Base-by-base conservation (phyloP, 2,888 invertebrate species). In the Phlogophora meticulosa region DNA sequence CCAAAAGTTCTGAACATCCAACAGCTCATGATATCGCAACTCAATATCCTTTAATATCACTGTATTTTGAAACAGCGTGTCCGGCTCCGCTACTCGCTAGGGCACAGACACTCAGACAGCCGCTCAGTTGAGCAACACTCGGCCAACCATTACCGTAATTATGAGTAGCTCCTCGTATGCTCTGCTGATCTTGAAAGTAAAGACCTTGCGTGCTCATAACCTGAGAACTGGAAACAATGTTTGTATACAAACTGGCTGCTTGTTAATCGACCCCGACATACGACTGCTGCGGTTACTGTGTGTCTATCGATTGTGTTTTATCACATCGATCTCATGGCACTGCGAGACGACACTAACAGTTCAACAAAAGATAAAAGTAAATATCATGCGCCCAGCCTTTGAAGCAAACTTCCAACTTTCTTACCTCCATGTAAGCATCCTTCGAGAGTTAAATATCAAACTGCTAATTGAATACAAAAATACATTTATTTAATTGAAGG, bases 111-210 rank as follows among this genome's bases (percentile, higher is more conserved):
- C 65, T 80, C 58, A 51, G 76, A 78, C 74, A 28, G 48, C 75
- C 38, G 67, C 53, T 22, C 84, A 78, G 90, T 94, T 94, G 94
- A 88, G 92, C 92, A 93, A 94, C 88, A 85, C 80, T 80, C 80
- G 81, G 65, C 90, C 70, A 62, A 75, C 69, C 91, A 94, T 94
- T 94, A 94, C 92, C 85, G 92, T 92, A 94, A 94, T 95, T 94
- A 95, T 92, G 87, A 88, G 87, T 88, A 87, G 90, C 89, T 90
- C 89, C 87, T 87, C 90, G 92, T 86, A 89, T 92, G 93, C 92
- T 94, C 94, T 88, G 94, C 82, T 95, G 95, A 93, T 95, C 95
- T 95, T 95, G 95, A 95, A 95, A 95, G 95, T 93, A 93, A 95
- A 91, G 94, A 92, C 95, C 94, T 94, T 93, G 93, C 87, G 89